A percentile compares a stretch with the other conserved stretches of the same genome.
Conservation (phyloP, 1,140 invertebrate species). For the Drosophila saltans region DNA sequence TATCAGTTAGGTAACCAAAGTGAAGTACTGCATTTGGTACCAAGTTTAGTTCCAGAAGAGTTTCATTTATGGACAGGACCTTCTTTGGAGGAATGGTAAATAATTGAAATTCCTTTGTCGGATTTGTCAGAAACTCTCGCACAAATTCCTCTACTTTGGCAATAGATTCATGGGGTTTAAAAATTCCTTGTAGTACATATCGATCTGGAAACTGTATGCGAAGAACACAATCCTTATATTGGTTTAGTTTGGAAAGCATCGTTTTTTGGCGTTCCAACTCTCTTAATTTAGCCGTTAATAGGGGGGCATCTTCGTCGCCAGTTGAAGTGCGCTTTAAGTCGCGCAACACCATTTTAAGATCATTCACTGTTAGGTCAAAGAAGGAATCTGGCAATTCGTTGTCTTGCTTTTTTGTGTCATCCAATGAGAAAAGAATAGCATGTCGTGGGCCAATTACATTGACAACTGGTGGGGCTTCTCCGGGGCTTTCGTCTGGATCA, state of each 20-base stretch:
- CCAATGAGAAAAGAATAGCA: conserved; percentile 88
- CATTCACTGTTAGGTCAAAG: conserved; percentile 91
- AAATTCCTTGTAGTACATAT: conserved; percentile 91
- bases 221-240: conserved; percentile 89
- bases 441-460: conserved; percentile 86
- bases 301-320: conserved; percentile 87
- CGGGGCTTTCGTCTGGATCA: conserved; percentile 37
- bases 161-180: conserved; percentile 88
- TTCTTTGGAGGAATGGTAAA: conserved; percentile 91
- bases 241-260: conserved; percentile 85
- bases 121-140: conserved; percentile 86
- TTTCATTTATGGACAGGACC: conserved; percentile 85
- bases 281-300: conserved; percentile 87
- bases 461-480: conserved; percentile 52
- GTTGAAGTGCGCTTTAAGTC: conserved; percentile 87
- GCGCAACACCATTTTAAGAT: conserved; percentile 88
- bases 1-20: conserved; percentile 85
- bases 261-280: conserved; percentile 86
- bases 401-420: conserved; percentile 84
- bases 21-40: conserved; percentile 91
- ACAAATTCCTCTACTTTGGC: conserved; percentile 88
- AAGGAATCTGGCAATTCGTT: conserved; percentile 92
- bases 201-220: conserved; percentile 92
- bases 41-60: conserved; percentile 88
- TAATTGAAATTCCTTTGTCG: conserved; percentile 87